Conservation (phyloP, 1,140 invertebrate species). For the Drosophila arawakana region DNA sequence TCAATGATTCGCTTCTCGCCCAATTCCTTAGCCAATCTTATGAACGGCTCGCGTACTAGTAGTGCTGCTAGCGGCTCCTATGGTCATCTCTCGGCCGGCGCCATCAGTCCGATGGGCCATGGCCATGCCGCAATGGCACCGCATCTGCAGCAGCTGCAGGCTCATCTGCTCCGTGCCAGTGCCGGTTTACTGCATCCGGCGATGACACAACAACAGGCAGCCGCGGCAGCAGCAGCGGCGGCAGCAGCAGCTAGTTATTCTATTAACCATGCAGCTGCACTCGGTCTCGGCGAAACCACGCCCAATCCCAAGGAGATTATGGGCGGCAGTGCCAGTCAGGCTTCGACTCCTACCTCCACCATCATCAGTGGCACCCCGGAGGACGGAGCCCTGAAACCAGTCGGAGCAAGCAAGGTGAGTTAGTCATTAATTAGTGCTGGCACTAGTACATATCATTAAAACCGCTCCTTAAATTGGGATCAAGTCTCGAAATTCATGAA, state of each 20-base stretch:
- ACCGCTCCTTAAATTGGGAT: no score
- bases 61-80: constrained; percentile 95
- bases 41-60: constrained; percentile 94
- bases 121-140: constrained; percentile 88
- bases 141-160: constrained; percentile 91
- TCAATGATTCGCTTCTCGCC: constrained; percentile 98
- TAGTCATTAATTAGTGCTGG: background rate
- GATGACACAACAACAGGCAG: constrained; percentile 84
- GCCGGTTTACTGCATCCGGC: constrained; percentile 86
- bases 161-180: constrained; percentile 89
- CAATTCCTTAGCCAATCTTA: constrained; percentile 95
- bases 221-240: constrained; percentile 74
- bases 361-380: constrained; percentile 18
- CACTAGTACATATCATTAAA: no score
- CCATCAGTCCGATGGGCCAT: constrained; percentile 86
- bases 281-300: constrained; percentile 40
- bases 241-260: constrained; percentile 85
- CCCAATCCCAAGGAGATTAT: constrained; percentile 47
- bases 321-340: constrained; percentile 22
- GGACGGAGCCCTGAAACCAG: constrained; percentile 21
- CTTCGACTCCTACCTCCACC: constrained; percentile 42
- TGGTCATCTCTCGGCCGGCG: constrained; percentile 95
- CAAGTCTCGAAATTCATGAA: no score
- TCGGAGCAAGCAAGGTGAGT: constrained; percentile 9
- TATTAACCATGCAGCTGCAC: constrained; percentile 71